Evolutionary conservation across 2,888 invertebrate species (phyloP), one percentile per base, ranked within the genome.

Genomic region (Andrena chrysosceles): DNA sequence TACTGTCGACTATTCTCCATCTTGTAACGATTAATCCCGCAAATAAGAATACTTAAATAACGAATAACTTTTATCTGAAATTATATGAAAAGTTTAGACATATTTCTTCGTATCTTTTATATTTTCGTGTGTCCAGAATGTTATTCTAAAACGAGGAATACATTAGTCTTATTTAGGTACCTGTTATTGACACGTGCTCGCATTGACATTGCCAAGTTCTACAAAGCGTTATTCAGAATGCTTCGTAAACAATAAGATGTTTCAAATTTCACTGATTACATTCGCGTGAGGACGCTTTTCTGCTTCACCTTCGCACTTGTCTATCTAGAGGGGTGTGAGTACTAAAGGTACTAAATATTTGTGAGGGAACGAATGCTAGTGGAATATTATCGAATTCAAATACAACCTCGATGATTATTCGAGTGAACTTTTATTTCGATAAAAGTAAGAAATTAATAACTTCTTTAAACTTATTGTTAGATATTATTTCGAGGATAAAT

Each of bases 1-100:
- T 20, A 69, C 13, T 48, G 60, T 33, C 60, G 59, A 23, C 63
- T 71, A 49, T 33, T 62, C 31, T 71, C 54, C 80, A 80, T 80
- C 29, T 20, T 71, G 5, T 0, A 23, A 1, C 7, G 2, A 52
- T 62, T 26, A 35, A 66, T 35, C 10, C 0, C 6, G 16, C 26
- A 1, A 35, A 20, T 16, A 23, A 20, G 42, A 16, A 10, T 63
- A 54, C 6, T 62, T 35, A 26, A 60, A 52, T 1, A 23, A 42
- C 13, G n/a, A 16, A 13, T 8, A 42, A 42, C 42, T n/a, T 7
- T 52, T 56, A 42, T 56, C 56, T 56, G 56, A 23, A 72, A 33
- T 20, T 54, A 64, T 13, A 54, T 2, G 16, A 64, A 35, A 52
- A 16, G 0, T 60, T 48, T 71, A 20, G 3, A 70, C 13, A 16